These are phyloP conservation scores for Drosophila bifasciata DNA, from an alignment of 1,140 invertebrate species.

Conservation along the genomic window DNA sequence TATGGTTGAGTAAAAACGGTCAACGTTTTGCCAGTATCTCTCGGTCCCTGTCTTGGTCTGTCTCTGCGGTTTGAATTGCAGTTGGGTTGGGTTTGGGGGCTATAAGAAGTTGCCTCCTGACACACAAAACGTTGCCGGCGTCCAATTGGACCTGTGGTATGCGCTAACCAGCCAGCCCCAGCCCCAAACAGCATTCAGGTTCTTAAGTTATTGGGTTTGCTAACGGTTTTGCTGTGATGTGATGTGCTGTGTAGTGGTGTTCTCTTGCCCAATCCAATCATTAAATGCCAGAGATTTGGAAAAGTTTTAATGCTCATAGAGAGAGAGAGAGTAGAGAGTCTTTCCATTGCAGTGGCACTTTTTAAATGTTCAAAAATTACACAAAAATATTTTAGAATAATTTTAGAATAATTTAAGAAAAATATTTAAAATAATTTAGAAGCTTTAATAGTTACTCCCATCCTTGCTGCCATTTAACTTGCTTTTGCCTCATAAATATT, in stretches of 20 bases:
- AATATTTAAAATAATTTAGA: neutral
- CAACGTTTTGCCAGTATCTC: slow-evolving; percentile 16
- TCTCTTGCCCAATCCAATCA: slow-evolving; percentile 33
- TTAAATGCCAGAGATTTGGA: slow-evolving; percentile 5
- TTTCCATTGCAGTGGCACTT: neutral
- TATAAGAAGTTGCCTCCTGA: slow-evolving; percentile 10
- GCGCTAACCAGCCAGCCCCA: slow-evolving; percentile 15
- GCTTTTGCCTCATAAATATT: neutral
- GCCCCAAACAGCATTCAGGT: slow-evolving; percentile 5
- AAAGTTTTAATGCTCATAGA: slow-evolving; percentile 29
- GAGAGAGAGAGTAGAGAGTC: no score
- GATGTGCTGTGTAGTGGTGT: neutral
- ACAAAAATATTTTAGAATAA: neutral
- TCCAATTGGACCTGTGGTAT: slow-evolving; percentile 8
- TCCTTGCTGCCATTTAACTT: neutral
- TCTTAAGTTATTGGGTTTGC: slow-evolving; percentile 34
- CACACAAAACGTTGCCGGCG: slow-evolving; percentile 43
- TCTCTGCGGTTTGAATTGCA: slow-evolving; percentile 26
- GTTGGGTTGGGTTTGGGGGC: slow-evolving; percentile 5
- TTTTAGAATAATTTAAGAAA: neutral
- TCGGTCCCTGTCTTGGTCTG: slow-evolving; percentile 1
- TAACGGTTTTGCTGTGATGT: slow-evolving; percentile 48
- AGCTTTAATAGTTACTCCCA: neutral
- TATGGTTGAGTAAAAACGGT: slow-evolving; percentile 68
- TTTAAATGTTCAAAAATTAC: neutral